Percentiles rank a stretch among this genome's conserved stretches.
Conservation (phyloP, 1,140 invertebrate species). For the Lucilia cuprina region DNA sequence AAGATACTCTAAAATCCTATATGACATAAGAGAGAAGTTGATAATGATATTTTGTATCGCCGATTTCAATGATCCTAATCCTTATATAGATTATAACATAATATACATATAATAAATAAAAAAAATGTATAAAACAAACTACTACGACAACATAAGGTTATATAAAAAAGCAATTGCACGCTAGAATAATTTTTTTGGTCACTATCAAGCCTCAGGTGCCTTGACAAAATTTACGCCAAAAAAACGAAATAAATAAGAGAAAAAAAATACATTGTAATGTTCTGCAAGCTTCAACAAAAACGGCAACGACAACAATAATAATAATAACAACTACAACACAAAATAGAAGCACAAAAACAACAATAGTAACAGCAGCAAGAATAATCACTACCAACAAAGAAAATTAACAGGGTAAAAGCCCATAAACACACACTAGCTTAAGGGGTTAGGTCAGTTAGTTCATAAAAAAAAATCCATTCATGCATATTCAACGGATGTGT, state of each 20-base stretch:
- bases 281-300: neutral
- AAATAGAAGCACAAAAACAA: neutral
- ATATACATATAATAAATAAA: too few species aligned
- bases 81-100: too few species aligned
- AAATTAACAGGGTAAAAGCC: conserved; percentile 5
- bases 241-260: neutral
- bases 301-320: neutral
- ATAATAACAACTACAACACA: too few species aligned
- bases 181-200: conserved; percentile 24
- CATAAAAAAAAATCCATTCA: too few species aligned
- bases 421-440: neutral
- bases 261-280: neutral
- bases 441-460: neutral
- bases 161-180: conserved; percentile 23
- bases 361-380: neutral
- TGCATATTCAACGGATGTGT: too few species aligned
- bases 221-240: conserved; percentile 22
- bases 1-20: too few species aligned
- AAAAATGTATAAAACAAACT: neutral
- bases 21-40: too few species aligned
- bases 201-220: conserved; percentile 29
- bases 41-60: too few species aligned
- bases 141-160: neutral
- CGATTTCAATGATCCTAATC: too few species aligned
- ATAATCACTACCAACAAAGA: conserved; percentile 21